Percentiles rank a stretch among this genome's conserved stretches.
phyloP scores from a whole-genome alignment of 2,113 vertebrate genomes.

The Lampris incognitus region DNA sequence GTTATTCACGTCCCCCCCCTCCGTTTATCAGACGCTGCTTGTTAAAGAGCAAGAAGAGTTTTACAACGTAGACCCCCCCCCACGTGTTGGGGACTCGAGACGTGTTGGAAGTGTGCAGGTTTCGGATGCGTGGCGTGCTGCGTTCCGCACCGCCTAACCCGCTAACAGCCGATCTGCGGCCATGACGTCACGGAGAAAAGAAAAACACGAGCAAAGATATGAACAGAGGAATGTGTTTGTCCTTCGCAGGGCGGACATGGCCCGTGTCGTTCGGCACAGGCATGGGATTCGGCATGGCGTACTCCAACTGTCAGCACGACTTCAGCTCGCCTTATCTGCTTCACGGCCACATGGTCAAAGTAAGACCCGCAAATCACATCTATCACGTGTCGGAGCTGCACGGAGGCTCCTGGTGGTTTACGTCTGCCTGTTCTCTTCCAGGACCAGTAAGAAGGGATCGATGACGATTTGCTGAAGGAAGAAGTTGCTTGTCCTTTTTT shows the following conservation, averaged over 20 bases:
- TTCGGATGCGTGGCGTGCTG: too few species aligned
- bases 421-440: conserved; percentile 56
- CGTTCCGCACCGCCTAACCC: too few species aligned
- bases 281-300: conserved; percentile 91
- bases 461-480: conserved; percentile 5
- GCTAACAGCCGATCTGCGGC: too few species aligned
- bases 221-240: conserved; percentile 6
- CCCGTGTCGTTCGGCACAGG: conserved; percentile 89
- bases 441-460: conserved; percentile 68
- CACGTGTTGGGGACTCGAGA: too few species aligned
- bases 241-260: conserved; percentile 86
- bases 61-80: too few species aligned
- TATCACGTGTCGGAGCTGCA: conserved; percentile 14
- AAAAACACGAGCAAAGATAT: too few species aligned
- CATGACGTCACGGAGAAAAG: too few species aligned
- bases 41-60: too few species aligned
- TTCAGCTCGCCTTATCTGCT: conserved; percentile 89
- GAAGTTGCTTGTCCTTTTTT: conserved; percentile 35
- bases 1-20: too few species aligned
- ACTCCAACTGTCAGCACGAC: conserved; percentile 94
- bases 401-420: conserved; percentile 9
- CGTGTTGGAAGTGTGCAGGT: too few species aligned
- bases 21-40: too few species aligned
- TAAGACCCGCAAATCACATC: conserved; percentile 57
- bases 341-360: conserved; percentile 89